Base-by-base conservation (phyloP, 2,113 vertebrate species). In the Scopus umbretta region DNA sequence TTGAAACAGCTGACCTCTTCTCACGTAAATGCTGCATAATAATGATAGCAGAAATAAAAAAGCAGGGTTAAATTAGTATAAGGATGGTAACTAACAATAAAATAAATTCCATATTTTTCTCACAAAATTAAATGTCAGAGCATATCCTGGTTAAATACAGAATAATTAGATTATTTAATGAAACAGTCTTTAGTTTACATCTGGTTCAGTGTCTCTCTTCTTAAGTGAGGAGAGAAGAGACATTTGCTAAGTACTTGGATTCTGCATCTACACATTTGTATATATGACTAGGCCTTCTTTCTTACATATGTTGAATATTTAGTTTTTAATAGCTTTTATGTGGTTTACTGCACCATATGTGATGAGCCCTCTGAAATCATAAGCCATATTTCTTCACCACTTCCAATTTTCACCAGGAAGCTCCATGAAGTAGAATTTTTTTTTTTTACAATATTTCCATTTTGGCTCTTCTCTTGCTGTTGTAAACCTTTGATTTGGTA, bases 191-290 rank as follows among this genome's bases (percentile, higher is more conserved):
- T 68, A 8, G n/a, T 4, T 94, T 45, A 40, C 19, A 81, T 91
- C 40, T 96, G n/a, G 34, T 87, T 96, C 74, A 67, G 25, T 53
- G 66, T 94, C 95, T 82, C 80, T 67, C 10, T 66, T 94, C 86
- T 92, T 79, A 85, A 86, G 50, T 83, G 42, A 82, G 23, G 65
- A 88, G 38, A 78, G 40, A 90, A 73, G 10, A 71, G 9, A 79
- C 21, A 40, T 79, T 36, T 34, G 2, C 66, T 40, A 67, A 83
- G 43, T 85, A 58, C 49, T 66, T 80, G 29, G 30, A 20, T 91
- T 63, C 75, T 75, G 53, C 52, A 36, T 47, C 34, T 92, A 43
- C 61, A 20, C 6, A 10, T 80, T 75, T 71, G 16, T 55, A 10
- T 47, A 13, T n/a, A 45, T 2, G 2, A 56, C 23, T 43, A 83